phyloP scores from a whole-genome alignment of 2,888 invertebrate species.

The Eupithecia abbreviata region DNA sequence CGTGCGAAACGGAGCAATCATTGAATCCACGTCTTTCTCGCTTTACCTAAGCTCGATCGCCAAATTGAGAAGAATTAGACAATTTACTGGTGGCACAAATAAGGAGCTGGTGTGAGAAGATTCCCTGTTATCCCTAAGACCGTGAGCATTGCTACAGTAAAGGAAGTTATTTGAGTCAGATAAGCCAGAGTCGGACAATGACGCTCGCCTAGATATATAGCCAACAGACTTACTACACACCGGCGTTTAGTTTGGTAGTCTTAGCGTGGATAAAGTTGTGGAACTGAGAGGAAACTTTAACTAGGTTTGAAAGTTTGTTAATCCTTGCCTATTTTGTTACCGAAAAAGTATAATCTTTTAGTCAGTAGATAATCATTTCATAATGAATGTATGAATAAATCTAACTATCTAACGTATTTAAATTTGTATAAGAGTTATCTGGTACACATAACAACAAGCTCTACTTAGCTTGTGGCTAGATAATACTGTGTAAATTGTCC shows the following conservation, averaged over 20 bases:
- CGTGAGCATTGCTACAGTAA: neutral
- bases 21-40: too few species aligned
- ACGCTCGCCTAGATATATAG: slow-evolving; percentile 69
- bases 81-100: too few species aligned
- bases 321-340: neutral
- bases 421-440: too few species aligned
- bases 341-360: neutral
- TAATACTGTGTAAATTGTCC: too few species aligned
- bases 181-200: slow-evolving; percentile 53
- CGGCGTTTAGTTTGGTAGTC: slow-evolving; percentile 1
- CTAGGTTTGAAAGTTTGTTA: neutral
- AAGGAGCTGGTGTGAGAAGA: neutral
- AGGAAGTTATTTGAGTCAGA: slow-evolving; percentile 12
- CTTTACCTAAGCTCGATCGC: too few species aligned
- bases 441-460: too few species aligned
- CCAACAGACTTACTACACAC: slow-evolving; percentile 53
- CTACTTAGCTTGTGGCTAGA: too few species aligned
- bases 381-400: too few species aligned
- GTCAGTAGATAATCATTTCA: too few species aligned
- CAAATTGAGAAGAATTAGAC: too few species aligned
- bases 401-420: too few species aligned
- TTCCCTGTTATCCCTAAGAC: neutral
- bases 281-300: neutral
- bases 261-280: neutral
- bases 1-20: neutral